phyloP scores from a whole-genome alignment of 2,797 vertebrate species.

The Aphelocoma californica region DNA sequence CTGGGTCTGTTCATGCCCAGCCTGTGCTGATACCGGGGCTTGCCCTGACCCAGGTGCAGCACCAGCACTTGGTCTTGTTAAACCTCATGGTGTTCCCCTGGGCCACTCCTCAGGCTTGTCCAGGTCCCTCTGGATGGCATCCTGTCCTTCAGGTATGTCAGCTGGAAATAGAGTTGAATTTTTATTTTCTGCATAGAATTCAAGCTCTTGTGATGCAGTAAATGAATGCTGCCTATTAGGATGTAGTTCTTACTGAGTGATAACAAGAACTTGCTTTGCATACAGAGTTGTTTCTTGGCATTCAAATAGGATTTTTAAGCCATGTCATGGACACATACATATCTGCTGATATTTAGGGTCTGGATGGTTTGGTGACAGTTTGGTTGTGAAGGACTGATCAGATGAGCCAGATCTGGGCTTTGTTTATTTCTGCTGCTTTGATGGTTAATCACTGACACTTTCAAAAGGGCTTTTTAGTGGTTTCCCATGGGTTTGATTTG shows the following conservation, averaged over 20 bases:
- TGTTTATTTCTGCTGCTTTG: not conserved
- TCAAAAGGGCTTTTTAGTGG: not conserved
- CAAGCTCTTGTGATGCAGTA: not conserved
- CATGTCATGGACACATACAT: not conserved
- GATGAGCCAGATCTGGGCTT: not conserved
- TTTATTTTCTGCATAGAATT: not conserved
- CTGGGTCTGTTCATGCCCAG: no score
- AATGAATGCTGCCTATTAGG: not conserved
- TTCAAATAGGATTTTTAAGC: not conserved
- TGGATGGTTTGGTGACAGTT: not conserved
- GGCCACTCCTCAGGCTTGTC: accelerated
- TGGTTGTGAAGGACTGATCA: not conserved
- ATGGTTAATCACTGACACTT: not conserved
- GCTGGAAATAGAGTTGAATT: not conserved
- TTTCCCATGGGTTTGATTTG: not conserved
- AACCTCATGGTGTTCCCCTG: accelerated
- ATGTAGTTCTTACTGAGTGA: not conserved
- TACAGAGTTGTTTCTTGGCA: not conserved
- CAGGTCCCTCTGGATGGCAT: not conserved
- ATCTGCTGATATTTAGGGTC: not conserved
- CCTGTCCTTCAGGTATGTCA: accelerated
- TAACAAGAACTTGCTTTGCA: not conserved
- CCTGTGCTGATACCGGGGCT: accelerated
- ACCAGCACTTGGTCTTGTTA: not conserved
- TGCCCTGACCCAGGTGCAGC: not conserved